Base-by-base conservation (phyloP, 1,140 invertebrate species). In the Trichoplusia ni region DNA sequence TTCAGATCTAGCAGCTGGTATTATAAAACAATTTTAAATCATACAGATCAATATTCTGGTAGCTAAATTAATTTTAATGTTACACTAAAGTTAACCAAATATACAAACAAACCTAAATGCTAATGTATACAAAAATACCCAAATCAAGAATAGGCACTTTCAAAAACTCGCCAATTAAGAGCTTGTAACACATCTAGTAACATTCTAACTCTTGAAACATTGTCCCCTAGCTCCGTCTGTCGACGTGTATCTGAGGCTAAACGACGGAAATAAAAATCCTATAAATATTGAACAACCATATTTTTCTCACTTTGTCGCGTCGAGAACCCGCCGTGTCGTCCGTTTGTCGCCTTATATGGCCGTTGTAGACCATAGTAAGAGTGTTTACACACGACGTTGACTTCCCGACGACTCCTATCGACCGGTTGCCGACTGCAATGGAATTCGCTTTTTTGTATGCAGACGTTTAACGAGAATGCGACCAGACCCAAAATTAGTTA, bases 281-380 rank as follows among this genome's bases (percentile, higher is more conserved):
- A 89, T 89, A 87, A 89, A 88, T 90, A 90, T 90, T 90, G 84
- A 88, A 82, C 81, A 81, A 86, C 76, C 76, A 84, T 88, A 88
- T 87, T 86, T 89, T 90, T 88, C 85, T 86, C 84, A 90, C 86
- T 90, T 90, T 86, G 84, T 86, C 79, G 82, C 71, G 63, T 70
- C 64, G 69, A 73, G 73, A 67, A 72, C 65, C 67, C 64, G 68
- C 65, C 75, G 61, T 76, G 74, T 75, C 73, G 73, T 69, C 64
- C 66, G 67, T 77, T 69, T 67, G 67, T 69, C 29, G 65, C 68
- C 71, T 51, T 72, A 56, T 64, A 67, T 35, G 64, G 69, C 31
- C 38, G 31, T 46, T 47, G 69, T 68, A 66, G 29, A 60, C 54
- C 40, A 63, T 44, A 46, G 27, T 70, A 58, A 65, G 47, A 67